Percentiles rank a stretch among this genome's conserved stretches.
These are phyloP conservation scores for Stegostoma tigrinum DNA, from an alignment of 2,113 vertebrate species.

Conservation along the genomic window DNA sequence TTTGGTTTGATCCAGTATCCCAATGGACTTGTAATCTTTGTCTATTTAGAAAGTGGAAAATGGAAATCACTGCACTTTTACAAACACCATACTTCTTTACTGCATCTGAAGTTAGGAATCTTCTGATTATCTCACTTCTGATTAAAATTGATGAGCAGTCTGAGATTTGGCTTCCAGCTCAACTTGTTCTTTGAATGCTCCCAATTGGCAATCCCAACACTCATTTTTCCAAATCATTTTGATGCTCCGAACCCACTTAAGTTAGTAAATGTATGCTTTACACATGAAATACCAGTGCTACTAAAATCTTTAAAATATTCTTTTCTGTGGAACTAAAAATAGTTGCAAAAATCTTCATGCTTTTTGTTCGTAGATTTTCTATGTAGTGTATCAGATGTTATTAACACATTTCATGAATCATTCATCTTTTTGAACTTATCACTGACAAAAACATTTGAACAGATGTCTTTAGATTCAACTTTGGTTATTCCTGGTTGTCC, in stretches of 20 bases:
- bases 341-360: not conserved
- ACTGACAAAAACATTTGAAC: not conserved
- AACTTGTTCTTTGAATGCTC: not conserved
- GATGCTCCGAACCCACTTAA: not conserved
- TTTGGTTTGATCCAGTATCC: no score
- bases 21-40: no score
- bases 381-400: not conserved
- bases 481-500: not conserved
- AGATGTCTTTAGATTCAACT: not conserved
- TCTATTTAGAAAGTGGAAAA: no score
- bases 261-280: not conserved
- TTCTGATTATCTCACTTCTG: not conserved
- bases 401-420: not conserved
- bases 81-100: not conserved
- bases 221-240: not conserved
- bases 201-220: not conserved
- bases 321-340: conserved; percentile 2
- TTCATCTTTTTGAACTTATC: not conserved
- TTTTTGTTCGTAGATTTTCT: not conserved
- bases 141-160: not conserved
- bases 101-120: not conserved
- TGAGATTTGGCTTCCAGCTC: not conserved
- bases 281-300: not conserved
- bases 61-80: no score
- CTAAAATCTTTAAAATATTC: not conserved